phyloP scores from a whole-genome alignment of 1,140 invertebrate species.

The Phocides pigmalion region DNA sequence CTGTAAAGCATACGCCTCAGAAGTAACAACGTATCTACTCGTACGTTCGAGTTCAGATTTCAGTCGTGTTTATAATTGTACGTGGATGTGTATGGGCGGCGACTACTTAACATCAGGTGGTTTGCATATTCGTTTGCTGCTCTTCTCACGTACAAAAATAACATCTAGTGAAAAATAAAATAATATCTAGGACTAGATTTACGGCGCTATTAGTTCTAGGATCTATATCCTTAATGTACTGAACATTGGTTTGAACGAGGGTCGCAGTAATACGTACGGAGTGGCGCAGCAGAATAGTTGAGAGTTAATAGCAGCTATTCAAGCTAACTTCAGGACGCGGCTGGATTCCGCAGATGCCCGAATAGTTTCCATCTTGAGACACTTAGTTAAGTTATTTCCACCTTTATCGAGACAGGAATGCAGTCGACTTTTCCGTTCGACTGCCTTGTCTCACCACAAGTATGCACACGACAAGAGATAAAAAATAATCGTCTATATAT shows the following conservation, averaged over 20 bases:
- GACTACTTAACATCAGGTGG: no score
- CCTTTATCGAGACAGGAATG: slow-evolving; percentile 1
- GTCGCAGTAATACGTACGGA: background rate
- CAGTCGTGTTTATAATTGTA: no score
- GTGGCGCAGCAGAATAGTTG: slow-evolving; percentile 13
- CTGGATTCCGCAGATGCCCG: slow-evolving; percentile 2
- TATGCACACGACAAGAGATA: background rate
- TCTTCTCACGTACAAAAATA: no score
- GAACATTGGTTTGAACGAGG: background rate
- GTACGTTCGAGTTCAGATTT: no score
- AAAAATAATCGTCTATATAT: no score
- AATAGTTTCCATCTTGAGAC: slow-evolving; percentile 11
- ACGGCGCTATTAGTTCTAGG: no score
- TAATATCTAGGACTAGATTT: no score
- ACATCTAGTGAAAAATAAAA: no score
- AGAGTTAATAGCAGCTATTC: slow-evolving; percentile 23
- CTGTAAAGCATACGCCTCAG: no score
- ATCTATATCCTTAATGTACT: background rate
- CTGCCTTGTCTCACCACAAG: background rate
- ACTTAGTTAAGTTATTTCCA: background rate
- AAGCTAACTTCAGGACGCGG: slow-evolving; percentile 2
- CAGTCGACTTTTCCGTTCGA: background rate
- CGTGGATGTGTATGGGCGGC: no score
- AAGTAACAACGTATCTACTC: no score
- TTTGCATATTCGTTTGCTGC: no score